These are phyloP conservation scores for Xylota segnis DNA, from an alignment of 2,888 invertebrate genomes.

Conservation along the genomic window DNA sequence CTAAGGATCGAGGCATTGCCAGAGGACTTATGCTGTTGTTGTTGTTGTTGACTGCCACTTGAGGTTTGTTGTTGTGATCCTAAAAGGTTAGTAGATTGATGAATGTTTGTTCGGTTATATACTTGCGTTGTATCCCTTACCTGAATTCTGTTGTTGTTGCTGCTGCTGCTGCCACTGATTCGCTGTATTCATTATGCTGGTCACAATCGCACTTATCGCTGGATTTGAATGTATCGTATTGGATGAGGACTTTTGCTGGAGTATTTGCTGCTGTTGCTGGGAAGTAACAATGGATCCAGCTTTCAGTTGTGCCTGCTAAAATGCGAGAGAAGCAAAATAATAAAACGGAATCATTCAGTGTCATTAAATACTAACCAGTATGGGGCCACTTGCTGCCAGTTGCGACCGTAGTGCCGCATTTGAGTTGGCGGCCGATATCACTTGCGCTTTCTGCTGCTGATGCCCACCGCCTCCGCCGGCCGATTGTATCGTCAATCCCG, in stretches of 20 bases:
- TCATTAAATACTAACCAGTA: slow-evolving; percentile 86
- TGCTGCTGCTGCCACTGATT: slow-evolving; percentile 91
- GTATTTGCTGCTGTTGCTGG: slow-evolving; percentile 81
- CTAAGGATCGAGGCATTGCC: slow-evolving; percentile 91
- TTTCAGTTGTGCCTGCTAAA: slow-evolving; percentile 89
- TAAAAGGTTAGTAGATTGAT: slow-evolving; percentile 3
- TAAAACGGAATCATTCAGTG: slow-evolving; percentile 53
- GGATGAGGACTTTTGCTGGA: slow-evolving; percentile 78
- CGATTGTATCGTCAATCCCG: slow-evolving; percentile 83
- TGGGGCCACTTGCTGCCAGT: slow-evolving; percentile 86
- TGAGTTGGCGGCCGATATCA: slow-evolving; percentile 80
- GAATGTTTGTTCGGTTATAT: background rate
- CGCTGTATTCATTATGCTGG: slow-evolving; percentile 92
- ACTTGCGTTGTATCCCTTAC: background rate
- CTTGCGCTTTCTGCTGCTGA: slow-evolving; percentile 80
- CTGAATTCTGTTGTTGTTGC: slow-evolving; percentile 80
- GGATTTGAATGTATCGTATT: slow-evolving; percentile 84
- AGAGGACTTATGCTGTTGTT: slow-evolving; percentile 79
- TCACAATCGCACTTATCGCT: slow-evolving; percentile 91
- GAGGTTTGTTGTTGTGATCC: slow-evolving; percentile 62
- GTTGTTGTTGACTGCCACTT: slow-evolving; percentile 60
- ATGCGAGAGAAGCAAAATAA: background rate
- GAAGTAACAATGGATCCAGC: slow-evolving; percentile 82
- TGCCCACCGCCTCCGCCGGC: slow-evolving; percentile 80
- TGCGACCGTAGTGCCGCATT: slow-evolving; percentile 84